Conservation (phyloP, 2,888 invertebrate species). For the Drosophila anceps region DNA sequence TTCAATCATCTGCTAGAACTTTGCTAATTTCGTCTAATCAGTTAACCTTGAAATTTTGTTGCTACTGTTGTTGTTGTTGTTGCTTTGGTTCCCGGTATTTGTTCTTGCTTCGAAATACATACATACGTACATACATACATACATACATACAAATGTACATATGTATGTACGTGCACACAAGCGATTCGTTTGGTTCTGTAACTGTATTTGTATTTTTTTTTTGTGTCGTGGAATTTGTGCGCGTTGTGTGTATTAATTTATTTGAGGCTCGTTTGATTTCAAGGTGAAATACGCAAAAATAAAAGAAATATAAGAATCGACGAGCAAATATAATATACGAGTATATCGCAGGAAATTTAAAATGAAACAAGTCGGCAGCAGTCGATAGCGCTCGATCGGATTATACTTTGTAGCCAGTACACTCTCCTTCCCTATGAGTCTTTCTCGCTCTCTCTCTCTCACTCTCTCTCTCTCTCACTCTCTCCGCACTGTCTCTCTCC, state of each 20-base stretch:
- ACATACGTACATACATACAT: constrained; percentile 21
- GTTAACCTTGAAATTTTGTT: constrained; percentile 80
- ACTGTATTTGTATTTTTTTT: constrained; percentile 47
- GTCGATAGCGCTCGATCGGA: neutral
- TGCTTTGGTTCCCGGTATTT: constrained; percentile 62
- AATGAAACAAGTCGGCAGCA: constrained; percentile 17
- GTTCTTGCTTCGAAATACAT: constrained; percentile 56
- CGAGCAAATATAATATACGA: constrained; percentile 24
- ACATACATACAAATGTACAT: constrained; percentile 5
- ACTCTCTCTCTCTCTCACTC: neutral
- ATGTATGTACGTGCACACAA: constrained; percentile 15
- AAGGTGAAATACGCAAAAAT: constrained; percentile 78
- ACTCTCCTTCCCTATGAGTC: neutral
- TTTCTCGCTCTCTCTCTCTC: too few relatives aligned
- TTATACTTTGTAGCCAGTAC: neutral
- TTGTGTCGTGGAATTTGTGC: constrained; percentile 68
- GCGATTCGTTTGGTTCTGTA: constrained; percentile 18
- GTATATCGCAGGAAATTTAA: constrained; percentile 30
- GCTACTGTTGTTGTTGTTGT: constrained; percentile 17
- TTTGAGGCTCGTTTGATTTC: constrained; percentile 77
- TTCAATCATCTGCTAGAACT: constrained; percentile 74
- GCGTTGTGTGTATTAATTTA: constrained; percentile 72
- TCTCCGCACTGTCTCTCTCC: too few relatives aligned
- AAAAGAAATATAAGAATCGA: constrained; percentile 31
- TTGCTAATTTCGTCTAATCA: constrained; percentile 81